A percentile compares a stretch with the other conserved stretches of the same genome.
These are phyloP conservation scores for Hypena proboscidalis DNA, from an alignment of 2,888 invertebrate species.

Conservation along the genomic window DNA sequence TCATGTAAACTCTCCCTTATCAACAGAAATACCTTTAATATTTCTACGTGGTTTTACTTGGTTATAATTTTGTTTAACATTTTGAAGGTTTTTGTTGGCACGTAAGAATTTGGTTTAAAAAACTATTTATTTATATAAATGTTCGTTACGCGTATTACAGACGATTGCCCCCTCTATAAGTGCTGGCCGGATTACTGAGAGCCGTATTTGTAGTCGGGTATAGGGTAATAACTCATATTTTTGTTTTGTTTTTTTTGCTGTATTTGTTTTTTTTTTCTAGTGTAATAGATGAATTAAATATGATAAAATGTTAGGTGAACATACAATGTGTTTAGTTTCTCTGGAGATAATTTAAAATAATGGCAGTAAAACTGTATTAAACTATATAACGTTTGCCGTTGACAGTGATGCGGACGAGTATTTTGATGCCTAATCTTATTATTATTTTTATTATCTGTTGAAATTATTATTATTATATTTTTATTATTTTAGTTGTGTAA, in stretches of 20 bases:
- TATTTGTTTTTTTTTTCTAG: neutral
- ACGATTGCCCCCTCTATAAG: constrained; percentile 81
- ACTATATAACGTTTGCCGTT: too few species aligned
- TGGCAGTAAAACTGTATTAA: too few species aligned
- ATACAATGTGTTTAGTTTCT: too few species aligned
- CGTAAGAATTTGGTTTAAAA: constrained; percentile 61
- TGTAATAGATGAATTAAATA: neutral
- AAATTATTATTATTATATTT: too few species aligned
- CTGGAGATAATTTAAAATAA: too few species aligned
- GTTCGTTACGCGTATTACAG: constrained; percentile 71
- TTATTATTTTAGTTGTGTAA: too few species aligned
- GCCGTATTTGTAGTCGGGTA: constrained; percentile 63
- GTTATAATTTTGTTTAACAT: constrained; percentile 45
- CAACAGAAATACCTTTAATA: too few species aligned
- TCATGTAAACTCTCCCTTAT: too few species aligned
- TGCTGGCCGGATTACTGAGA: constrained; percentile 77
- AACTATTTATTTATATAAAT: constrained; percentile 74
- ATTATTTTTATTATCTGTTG: too few species aligned
- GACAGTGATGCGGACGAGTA: too few species aligned
- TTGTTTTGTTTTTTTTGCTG: neutral
- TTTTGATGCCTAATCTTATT: too few species aligned
- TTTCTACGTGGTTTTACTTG: constrained; percentile 43
- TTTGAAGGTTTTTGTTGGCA: constrained; percentile 43
- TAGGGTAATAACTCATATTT: constrained; percentile 19
- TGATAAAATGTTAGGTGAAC: too few species aligned